Base-by-base conservation (phyloP, 2,113 vertebrate species). In the Aythya baeri region DNA sequence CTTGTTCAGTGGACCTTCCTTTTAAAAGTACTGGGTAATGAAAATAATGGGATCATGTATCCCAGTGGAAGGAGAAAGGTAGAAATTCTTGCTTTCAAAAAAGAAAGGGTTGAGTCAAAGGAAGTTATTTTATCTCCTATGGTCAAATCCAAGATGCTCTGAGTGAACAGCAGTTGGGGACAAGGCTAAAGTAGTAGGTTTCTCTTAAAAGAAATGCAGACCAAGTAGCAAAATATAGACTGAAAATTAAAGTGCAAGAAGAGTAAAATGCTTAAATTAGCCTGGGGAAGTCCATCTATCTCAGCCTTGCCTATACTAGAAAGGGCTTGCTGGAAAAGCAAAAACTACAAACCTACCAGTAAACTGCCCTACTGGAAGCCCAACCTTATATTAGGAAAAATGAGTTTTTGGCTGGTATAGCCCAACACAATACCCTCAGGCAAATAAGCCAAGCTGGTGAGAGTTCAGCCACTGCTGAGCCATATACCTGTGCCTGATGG, bases 221-320 rank as follows among this genome's bases (percentile, higher is more conserved):
- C 63, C 75, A 77, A 93, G 89, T 46, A 86, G 65, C 50, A 96
- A 92, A 96, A 96, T 83, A 96, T 63, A 95, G 93, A 88, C 57
- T 63, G 89, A 96, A 96, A 96, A 96, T 93, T 88, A 57, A 96
- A 96, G 93, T 93, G 75, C 76, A 93, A 71, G 74, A 89, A 79
- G n/a, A 93, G 25, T 85, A 96, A 93, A 93, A 76, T 29, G 52
- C 79, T 75, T 93, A 78, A 95, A 93, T 91, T 95, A 91, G 57
- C 61, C 43, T 29, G 12, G 29, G 34, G 76, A 93, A 87, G 49
- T 87, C 71, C 38, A 46, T 91, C 85, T 87, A 89, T 88, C 94
- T 68, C 66, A 92, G 58, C 55, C 73, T 82, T 94, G 71, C 46
- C 79, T 80, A 22, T 50, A 90, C 75, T 54, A 77, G 72, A 72